These are phyloP conservation scores for Platichthys flesus DNA, from an alignment of 2,113 vertebrate species.

Conservation along the genomic window DNA sequence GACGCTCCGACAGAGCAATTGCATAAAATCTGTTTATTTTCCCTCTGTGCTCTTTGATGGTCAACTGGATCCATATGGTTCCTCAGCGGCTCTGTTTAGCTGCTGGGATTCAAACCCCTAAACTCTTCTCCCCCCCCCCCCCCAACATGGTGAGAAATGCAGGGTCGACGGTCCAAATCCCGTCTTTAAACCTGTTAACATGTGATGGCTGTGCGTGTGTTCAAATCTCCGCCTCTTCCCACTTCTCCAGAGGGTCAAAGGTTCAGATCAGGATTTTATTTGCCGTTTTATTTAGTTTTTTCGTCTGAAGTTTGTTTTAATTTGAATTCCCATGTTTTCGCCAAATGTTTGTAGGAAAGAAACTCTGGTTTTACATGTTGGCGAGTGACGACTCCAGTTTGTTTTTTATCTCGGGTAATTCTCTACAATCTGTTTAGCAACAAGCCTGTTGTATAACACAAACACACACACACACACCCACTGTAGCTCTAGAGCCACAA, in stretches of 20 bases:
- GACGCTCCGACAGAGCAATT: slow-evolving; percentile 45
- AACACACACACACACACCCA: too few relatives aligned
- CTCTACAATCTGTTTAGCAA: too few relatives aligned
- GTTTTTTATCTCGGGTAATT: too few relatives aligned
- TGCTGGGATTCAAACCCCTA: slow-evolving; percentile 48
- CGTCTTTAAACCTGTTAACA: slow-evolving; percentile 15
- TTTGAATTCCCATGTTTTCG: slow-evolving; percentile 11
- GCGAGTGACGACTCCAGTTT: neutral
- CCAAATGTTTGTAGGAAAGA: too few relatives aligned
- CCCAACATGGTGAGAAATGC: slow-evolving; percentile 23
- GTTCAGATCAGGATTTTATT: slow-evolving; percentile 27
- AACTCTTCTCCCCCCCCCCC: slow-evolving; percentile 33
- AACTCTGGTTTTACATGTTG: neutral
- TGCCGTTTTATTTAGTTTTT: slow-evolving; percentile 5
- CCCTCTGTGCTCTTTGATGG: slow-evolving; percentile 63
- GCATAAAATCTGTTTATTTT: slow-evolving; percentile 71
- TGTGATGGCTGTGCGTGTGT: slow-evolving; percentile 39
- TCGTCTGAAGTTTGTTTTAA: slow-evolving; percentile 42
- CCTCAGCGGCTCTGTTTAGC: slow-evolving; percentile 37
- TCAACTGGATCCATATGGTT: slow-evolving; percentile 70
- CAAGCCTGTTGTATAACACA: too few relatives aligned
- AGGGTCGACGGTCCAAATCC: slow-evolving; percentile 43
- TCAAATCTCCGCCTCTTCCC: slow-evolving; percentile 20
- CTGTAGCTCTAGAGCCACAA: too few relatives aligned
- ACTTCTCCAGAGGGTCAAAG: slow-evolving; percentile 16